These are phyloP conservation scores for Blastomussa wellsi DNA, from an alignment of 92 coral and sea anemone genomes.

Conservation along the genomic window DNA sequence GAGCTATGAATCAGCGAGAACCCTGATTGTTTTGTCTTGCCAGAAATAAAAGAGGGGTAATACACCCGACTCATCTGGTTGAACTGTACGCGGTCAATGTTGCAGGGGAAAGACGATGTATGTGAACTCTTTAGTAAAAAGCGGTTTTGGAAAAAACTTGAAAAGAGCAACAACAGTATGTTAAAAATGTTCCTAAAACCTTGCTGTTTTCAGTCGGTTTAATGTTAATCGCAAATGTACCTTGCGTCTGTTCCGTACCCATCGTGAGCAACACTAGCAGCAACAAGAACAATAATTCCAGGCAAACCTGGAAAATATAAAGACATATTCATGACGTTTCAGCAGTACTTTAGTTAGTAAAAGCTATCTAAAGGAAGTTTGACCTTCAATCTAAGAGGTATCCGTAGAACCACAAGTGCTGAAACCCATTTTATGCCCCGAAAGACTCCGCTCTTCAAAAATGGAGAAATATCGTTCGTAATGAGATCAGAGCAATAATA, in stretches of 20 bases:
- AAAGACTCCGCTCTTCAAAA: too few species aligned
- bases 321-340: not conserved
- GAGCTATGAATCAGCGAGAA: not conserved
- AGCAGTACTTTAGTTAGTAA: not conserved
- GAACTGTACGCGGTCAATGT: not conserved
- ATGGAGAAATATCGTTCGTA: too few species aligned
- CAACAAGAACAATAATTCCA: slow-evolving; percentile 63
- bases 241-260: slow-evolving; percentile 71
- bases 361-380: too few species aligned
- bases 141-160: not conserved
- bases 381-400: not conserved
- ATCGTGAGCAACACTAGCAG: slow-evolving; percentile 59
- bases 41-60: too few species aligned
- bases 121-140: too few species aligned
- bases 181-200: too few species aligned
- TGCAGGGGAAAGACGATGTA: too few species aligned
- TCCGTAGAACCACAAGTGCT: too few species aligned
- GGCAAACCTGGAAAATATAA: slow-evolving; percentile 58
- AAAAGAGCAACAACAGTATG: too few species aligned
- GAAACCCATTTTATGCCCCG: too few species aligned
- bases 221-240: slow-evolving; percentile 12
- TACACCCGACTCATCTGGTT: not conserved
- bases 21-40: not conserved
- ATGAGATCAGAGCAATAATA: too few species aligned
- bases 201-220: too few species aligned